Conservation (phyloP, 2,113 vertebrate genomes). For the Otus sunia region DNA sequence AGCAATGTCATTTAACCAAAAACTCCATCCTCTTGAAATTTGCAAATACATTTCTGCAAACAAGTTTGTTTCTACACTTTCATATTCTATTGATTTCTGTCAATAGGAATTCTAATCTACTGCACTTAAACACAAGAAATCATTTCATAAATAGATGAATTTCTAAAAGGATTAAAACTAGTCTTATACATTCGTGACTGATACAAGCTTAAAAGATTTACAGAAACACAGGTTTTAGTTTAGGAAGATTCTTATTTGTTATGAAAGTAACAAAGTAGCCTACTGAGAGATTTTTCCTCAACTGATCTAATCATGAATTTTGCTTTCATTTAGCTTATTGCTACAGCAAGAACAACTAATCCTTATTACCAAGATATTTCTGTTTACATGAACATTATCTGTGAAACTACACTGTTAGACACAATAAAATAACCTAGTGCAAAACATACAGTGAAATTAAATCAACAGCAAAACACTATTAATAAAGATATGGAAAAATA, state of each 20-base stretch:
- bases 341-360: background rate
- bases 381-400: background rate
- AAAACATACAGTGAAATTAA: background rate
- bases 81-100: background rate
- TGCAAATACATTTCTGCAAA: background rate
- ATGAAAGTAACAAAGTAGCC: background rate
- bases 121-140: background rate
- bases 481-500: fast-evolving
- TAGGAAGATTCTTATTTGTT: background rate
- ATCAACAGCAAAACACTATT: background rate
- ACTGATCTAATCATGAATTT: background rate
- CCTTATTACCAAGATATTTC: background rate
- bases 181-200: background rate
- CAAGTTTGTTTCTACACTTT: background rate
- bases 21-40: background rate
- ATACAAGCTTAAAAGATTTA: background rate
- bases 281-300: background rate
- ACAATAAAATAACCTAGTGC: background rate
- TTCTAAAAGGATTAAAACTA: background rate
- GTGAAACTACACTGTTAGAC: background rate
- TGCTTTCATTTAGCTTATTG: background rate
- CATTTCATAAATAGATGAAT: background rate
- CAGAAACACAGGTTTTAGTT: background rate
- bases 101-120: background rate
- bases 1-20: background rate